Evolutionary conservation across 2,888 invertebrate species (phyloP).

Genomic region (Aleiodes leptofemur): DNA sequence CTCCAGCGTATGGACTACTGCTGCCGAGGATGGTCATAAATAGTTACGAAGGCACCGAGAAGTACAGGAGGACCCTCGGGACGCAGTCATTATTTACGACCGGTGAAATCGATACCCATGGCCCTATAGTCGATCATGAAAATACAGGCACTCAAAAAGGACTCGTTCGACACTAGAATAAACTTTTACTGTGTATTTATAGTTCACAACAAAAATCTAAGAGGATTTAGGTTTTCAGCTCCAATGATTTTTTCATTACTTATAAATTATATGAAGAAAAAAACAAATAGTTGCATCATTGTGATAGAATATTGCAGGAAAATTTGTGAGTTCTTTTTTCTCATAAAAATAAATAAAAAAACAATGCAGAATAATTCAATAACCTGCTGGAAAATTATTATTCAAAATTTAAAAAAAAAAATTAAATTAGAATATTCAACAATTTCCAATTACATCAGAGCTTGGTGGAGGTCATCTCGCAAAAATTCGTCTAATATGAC

Average conservation of each 20-base stretch:
- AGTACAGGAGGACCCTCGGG: slow-evolving; percentile 46
- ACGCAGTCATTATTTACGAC: slow-evolving; percentile 68
- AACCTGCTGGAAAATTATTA: not conserved
- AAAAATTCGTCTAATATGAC: no score
- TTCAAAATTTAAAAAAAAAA: no score
- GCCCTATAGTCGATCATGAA: slow-evolving; percentile 65
- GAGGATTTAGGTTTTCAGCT: not conserved
- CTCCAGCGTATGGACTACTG: slow-evolving; percentile 10
- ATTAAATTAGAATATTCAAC: no score
- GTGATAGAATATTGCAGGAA: no score
- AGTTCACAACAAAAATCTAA: not conserved
- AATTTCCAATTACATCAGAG: no score
- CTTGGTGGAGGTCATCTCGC: no score
- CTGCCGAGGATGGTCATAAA: slow-evolving; percentile 50
- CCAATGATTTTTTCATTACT: not conserved
- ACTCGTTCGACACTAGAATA: slow-evolving; percentile 53
- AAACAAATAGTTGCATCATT: no score
- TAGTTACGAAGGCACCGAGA: slow-evolving; percentile 50
- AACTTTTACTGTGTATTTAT: slow-evolving; percentile 31
- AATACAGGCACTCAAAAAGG: slow-evolving; percentile 58
- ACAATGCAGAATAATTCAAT: not conserved
- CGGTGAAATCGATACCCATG: slow-evolving; percentile 70
- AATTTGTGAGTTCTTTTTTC: not conserved
- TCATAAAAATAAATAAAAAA: not conserved
- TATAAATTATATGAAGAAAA: not conserved